These are phyloP conservation scores for Pissodes strobi DNA, from an alignment of 1,140 invertebrate genomes.

Conservation along the genomic window DNA sequence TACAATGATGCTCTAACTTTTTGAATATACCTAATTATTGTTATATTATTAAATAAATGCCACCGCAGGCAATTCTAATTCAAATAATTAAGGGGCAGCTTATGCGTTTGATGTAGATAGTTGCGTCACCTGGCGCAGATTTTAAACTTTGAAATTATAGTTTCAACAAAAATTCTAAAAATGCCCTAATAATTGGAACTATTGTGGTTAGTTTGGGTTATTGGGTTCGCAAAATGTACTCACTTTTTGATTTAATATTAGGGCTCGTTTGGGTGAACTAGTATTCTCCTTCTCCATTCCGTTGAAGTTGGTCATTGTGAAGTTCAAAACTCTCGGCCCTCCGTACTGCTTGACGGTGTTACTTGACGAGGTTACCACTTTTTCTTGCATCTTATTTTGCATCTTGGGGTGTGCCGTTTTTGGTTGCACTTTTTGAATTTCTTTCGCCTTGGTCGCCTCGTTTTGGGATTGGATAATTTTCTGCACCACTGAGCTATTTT, in stretches of 20 bases:
- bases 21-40: too few relatives aligned
- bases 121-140: too few relatives aligned
- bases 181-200: neutral
- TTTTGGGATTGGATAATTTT: conserved; percentile 20
- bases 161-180: neutral
- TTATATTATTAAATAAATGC: too few relatives aligned
- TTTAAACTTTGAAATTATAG: too few relatives aligned
- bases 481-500: neutral
- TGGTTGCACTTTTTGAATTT: conserved; percentile 2
- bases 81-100: too few relatives aligned
- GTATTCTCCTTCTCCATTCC: conserved; percentile 27
- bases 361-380: neutral
- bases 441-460: conserved; percentile 3
- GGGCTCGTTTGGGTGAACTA: conserved; percentile 6
- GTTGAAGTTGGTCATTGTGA: conserved; percentile 31
- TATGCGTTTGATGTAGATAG: too few relatives aligned
- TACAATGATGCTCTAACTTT: too few relatives aligned
- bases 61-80: too few relatives aligned
- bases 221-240: neutral
- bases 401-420: conserved; percentile 1
- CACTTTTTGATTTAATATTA: conserved; percentile 32
- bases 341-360: conserved; percentile 19
- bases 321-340: conserved; percentile 38
- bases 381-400: conserved; percentile 19
- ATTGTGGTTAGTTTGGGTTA: neutral